phyloP scores from a whole-genome alignment of 2,113 vertebrate species.

The Arothron firmamentum region DNA sequence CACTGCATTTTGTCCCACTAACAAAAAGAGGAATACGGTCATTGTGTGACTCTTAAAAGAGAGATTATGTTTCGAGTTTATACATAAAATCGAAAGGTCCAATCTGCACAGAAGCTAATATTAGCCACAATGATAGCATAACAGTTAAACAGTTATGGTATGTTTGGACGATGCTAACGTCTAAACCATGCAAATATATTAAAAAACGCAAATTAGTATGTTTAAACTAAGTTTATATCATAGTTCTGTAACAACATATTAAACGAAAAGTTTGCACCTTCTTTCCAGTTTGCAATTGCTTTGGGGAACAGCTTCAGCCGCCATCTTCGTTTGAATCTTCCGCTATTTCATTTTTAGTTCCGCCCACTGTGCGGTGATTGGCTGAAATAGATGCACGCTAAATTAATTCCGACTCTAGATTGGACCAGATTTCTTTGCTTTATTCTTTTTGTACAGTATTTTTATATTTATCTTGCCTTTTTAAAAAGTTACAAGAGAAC shows the following conservation, averaged over 20 bases:
- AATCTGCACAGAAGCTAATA: too few species aligned
- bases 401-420: too few species aligned
- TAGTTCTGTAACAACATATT: background rate
- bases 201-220: background rate
- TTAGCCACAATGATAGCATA: background rate
- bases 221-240: background rate
- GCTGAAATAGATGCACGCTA: slow-evolving; percentile 10
- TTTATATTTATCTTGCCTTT: background rate
- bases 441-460: too few species aligned
- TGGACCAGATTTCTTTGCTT: too few species aligned
- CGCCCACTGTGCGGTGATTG: slow-evolving; percentile 36
- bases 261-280: slow-evolving; percentile 51
- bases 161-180: background rate
- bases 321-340: slow-evolving; percentile 78
- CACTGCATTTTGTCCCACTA: slow-evolving; percentile 82
- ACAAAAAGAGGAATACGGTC: slow-evolving; percentile 1
- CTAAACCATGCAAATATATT: background rate
- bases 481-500: too few species aligned
- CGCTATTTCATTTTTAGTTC: slow-evolving; percentile 48
- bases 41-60: background rate
- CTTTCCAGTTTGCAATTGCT: slow-evolving; percentile 57
- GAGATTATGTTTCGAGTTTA: background rate
- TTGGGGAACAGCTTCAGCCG: slow-evolving; percentile 46
- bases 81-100: background rate
- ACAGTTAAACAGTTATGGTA: slow-evolving; percentile 1